Evolutionary conservation across 2,797 vertebrate species (phyloP), one percentile per base, ranked within the genome.

Genomic region (Mormyrops attenuatus): DNA sequence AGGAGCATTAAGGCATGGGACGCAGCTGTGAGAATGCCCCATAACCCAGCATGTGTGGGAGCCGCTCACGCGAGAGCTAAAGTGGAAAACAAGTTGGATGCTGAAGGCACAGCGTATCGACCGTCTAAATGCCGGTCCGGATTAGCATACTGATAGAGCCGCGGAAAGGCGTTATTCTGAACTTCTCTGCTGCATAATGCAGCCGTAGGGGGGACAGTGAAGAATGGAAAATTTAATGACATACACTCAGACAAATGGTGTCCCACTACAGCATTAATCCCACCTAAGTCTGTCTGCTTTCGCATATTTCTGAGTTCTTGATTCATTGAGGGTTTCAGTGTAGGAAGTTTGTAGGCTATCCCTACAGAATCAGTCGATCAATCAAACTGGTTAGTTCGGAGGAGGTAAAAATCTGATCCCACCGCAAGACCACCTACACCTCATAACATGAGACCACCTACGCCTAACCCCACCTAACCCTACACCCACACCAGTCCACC

Each of bases 1-100:
- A 44, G 38, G 34, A 38, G 30, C 30, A 84, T 66, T 88, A 88
- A 90, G 86, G n/a, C 77, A 85, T 85, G 13, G 44, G 13, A 85
- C 63, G 55, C 77, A 15, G 77, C 44, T 85, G 53, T 41, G 73
- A 34, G 44, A 85, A 52, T 13, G 30, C 44, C 44, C 55, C 22
- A 5, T 90, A 41, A 85, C 77, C 87, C 47, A 85, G 77, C 7
- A 9, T 53, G 57, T 52, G 44, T 22, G 30, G 34, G 63, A 84
- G 11, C 17, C 49, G 13, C 38, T 52, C 86, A 82, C 50, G 4
- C 13, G 69, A 55, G 66, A 88, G 38, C 26, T 82, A 7, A 41
- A 26, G 20, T 57, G 47, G 20, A n/a, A 38, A 38, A 52, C 66
- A 69, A 30, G n/a, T 20, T 6, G n/a, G 20, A 77, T 50, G 34